Base-by-base conservation (phyloP, 2,113 vertebrate species). In the Oreochromis niloticus region DNA sequence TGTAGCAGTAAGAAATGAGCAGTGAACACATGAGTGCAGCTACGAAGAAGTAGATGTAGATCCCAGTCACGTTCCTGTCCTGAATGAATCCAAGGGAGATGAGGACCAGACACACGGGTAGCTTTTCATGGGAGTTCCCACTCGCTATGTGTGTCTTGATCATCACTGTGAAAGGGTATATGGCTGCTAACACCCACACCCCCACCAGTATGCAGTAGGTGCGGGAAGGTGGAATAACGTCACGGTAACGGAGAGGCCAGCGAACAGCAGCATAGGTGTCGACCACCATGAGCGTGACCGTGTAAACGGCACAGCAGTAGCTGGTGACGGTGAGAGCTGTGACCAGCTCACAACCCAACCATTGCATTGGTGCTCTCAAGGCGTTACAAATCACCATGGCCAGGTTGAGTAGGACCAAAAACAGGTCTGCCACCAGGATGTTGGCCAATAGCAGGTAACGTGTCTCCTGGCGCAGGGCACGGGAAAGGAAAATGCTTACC, bases 361-460 rank as follows among this genome's bases (percentile, higher is more conserved):
- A 85, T 10, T 92, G 91, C 1, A 97, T 34, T 4, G 80, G 36
- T 17, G 56, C 89, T 27, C 80, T 63, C 1, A 82, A 54, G 0
- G 88, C 17, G 36, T 95, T 97, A 55, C 94, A 94, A 12, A 93
- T 88, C 55, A 95, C 79, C 0, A 88, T 94, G 36, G 87, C 11
- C n/a, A 95, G 59, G 89, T 97, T 97, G 57, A 97, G 84, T 50
- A 92, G 7, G 50, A 97, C 88, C 86, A 96, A 97, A 85, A 97
- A 81, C 9, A 96, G 82, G 86, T 97, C 97, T 0, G 97, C 95
- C 2, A 71, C 22, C 85, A 98, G 91, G 43, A 95, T 95, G 91
- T 97, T 97, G 85, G 96, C 97, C 86, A 97, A 75, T 57, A 97
- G 96, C 50, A 97, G 89, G 91, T 96, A 97, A 39, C 97, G 96